Evolutionary conservation across 2,797 vertebrate species (phyloP).

Genomic region (Sebastes reedi): DNA sequence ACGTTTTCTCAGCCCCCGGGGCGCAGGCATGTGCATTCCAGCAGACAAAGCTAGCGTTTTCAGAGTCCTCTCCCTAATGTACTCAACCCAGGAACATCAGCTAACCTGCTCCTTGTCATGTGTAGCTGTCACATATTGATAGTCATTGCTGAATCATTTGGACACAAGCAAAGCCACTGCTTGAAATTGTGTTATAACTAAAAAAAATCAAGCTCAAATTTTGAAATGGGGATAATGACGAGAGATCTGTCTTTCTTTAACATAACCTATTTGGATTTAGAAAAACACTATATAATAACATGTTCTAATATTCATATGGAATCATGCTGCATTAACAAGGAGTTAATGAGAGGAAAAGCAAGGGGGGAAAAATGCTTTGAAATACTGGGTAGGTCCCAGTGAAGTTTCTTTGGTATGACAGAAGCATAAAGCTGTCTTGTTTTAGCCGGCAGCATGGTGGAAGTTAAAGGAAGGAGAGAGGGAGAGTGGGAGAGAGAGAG

Average conservation of each 20-base stretch:
- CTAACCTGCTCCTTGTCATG: constrained; percentile 41
- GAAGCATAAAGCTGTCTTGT: constrained; percentile 84
- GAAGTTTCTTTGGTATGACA: constrained; percentile 77
- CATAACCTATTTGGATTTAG: not conserved
- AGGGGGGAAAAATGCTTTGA: constrained; percentile 45
- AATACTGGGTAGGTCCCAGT: constrained; percentile 56
- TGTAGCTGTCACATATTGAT: constrained; percentile 22
- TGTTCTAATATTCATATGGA: constrained; percentile 9
- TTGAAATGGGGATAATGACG: not conserved
- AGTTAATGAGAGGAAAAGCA: constrained; percentile 42
- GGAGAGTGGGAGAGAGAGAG: constrained; percentile 38
- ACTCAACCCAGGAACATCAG: constrained; percentile 36
- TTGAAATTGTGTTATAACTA: not conserved
- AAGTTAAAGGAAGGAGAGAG: constrained; percentile 68
- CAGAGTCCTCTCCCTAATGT: constrained; percentile 64
- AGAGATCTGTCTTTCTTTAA: not conserved
- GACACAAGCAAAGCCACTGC: not conserved
- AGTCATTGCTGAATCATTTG: not conserved
- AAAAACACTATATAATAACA: not conserved
- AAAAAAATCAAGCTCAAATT: not conserved
- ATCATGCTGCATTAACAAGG: not conserved
- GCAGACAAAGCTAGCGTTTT: constrained; percentile 82
- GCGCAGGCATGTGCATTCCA: constrained; percentile 84
- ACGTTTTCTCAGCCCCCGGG: constrained; percentile 83
- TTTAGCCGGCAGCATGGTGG: constrained; percentile 75